phyloP scores from a whole-genome alignment of 2,888 invertebrate species.

The Ommatoiulus sabulosus region DNA sequence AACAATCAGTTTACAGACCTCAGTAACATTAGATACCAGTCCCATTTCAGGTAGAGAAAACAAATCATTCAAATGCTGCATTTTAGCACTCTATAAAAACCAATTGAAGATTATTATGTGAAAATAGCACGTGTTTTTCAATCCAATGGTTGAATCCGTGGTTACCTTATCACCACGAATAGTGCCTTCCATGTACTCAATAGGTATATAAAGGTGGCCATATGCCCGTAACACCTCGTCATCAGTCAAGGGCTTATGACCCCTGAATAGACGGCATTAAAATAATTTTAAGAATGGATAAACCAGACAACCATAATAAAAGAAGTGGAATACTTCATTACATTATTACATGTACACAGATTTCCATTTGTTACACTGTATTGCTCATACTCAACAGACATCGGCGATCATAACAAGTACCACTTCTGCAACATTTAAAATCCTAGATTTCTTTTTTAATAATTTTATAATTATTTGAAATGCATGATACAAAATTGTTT shows the following conservation, averaged over 20 bases:
- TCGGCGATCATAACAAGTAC: no score
- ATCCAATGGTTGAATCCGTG: background rate
- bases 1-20: slow-evolving; percentile 67
- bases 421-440: no score
- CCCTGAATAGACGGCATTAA: slow-evolving; percentile 32
- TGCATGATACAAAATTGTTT: no score
- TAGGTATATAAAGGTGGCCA: slow-evolving; percentile 86
- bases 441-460: no score
- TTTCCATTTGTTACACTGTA: no score
- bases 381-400: no score
- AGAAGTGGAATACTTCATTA: no score
- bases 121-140: background rate
- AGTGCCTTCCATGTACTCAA: slow-evolving; percentile 83
- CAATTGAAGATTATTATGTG: slow-evolving; percentile 50
- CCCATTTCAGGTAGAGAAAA: slow-evolving; percentile 98
- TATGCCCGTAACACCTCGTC: slow-evolving; percentile 88
- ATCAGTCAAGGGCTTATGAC: slow-evolving; percentile 77
- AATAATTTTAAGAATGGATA: no score
- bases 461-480: no score
- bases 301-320: no score
- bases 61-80: slow-evolving; percentile 95
- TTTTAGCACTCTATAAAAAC: slow-evolving; percentile 69
- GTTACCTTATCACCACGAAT: slow-evolving; percentile 54
- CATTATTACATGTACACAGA: no score
- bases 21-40: slow-evolving; percentile 90